Conservation (phyloP, 2,797 vertebrate genomes). For the Crenuchus spilurus region DNA sequence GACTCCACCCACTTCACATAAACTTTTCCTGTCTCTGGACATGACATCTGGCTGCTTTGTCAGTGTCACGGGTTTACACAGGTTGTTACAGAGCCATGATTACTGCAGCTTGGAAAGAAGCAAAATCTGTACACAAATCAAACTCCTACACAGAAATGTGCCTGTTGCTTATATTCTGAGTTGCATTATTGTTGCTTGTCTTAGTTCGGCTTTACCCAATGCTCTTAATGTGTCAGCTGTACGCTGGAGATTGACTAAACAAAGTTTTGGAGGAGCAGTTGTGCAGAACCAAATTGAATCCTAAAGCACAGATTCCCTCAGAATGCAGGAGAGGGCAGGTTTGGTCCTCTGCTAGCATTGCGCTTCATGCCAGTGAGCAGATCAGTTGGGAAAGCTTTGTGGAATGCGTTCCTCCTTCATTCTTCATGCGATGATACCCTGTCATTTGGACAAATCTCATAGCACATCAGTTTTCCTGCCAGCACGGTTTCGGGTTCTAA, state of each 20-base stretch:
- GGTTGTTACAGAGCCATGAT: constrained; percentile 23
- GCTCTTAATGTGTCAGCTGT: neutral
- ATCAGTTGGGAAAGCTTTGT: neutral
- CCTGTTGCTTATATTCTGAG: constrained; percentile 1
- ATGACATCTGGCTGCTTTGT: too few relatives aligned
- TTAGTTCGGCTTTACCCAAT: neutral
- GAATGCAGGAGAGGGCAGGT: neutral
- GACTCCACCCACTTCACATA: too few relatives aligned
- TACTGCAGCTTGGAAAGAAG: neutral
- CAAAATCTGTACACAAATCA: neutral
- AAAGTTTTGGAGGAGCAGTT: neutral
- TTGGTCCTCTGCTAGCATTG: neutral
- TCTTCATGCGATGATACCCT: neutral
- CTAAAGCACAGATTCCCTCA: neutral
- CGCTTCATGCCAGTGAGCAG: neutral
- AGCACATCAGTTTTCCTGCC: neutral
- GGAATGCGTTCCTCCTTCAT: neutral
- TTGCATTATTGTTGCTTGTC: constrained; percentile 1
- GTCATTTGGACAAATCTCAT: neutral
- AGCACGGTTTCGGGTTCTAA: neutral
- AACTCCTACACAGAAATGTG: constrained; percentile 4
- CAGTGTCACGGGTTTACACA: too few relatives aligned
- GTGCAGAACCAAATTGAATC: neutral
- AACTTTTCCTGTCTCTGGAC: too few relatives aligned
- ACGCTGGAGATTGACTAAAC: neutral